Base-by-base conservation (phyloP, 2,113 vertebrate species). In the Paradisaea rubra region DNA sequence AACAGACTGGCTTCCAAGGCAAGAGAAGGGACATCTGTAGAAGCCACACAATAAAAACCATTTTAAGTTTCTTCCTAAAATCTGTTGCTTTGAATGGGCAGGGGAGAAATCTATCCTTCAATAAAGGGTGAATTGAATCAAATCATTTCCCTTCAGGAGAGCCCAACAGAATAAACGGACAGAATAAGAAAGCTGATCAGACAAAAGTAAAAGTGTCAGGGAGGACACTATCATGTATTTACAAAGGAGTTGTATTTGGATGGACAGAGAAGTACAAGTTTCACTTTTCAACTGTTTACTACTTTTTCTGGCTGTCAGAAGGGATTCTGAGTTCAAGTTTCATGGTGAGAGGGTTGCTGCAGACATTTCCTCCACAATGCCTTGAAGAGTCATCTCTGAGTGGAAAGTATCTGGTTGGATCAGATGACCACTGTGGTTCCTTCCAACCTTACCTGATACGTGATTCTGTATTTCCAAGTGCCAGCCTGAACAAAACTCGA, bases 1-100 rank as follows among this genome's bases (percentile, higher is more conserved):
- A 71, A 53, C 16, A 79, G 28, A 71, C 24, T 13, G 47, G 11
- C n/a, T 69, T 61, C 69, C 45, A 69, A 61, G 63, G 23, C 12
- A 88, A 72, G 35, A 61, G 19, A 87, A 79, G 17, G 6, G 19
- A 71, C 10, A 28, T 41, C 47, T 56, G 16, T 15, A 74, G 39
- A 85, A 76, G 44, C 11, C 33, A 71, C n/a, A 59, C 14, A 47
- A 37, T 13, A 42, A 91, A 88, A 79, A 10, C 2, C 10, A 31
- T 86, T 84, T 78, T 24, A 70, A 91, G 27, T 8, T 64, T 76
- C 88, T 79, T 65, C 42, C 28, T 82, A 77, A 61, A 81, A 77
- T 82, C 9, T 42, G 4, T 39, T 85, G 14, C 22, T 87, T 91
- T 81, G 21, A 9, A 2, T 0, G 2, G 3, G 3, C 3, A 7